Evolutionary conservation across 2,888 invertebrate genomes (phyloP), one percentile per base, ranked within the genome.

Genomic region (Noctua fimbriata): DNA sequence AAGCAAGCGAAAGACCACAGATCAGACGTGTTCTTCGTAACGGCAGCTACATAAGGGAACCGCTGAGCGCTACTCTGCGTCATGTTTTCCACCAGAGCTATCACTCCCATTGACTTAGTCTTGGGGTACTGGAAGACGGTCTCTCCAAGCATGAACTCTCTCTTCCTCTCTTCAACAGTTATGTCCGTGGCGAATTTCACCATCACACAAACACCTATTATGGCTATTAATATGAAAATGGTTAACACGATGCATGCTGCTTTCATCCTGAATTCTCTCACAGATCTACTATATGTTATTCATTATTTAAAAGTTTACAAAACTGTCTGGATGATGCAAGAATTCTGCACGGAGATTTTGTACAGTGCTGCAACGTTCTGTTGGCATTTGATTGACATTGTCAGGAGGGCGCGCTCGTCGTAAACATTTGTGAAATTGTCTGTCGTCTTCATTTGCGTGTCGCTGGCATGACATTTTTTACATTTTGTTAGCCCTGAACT

Each of bases 131-230:
- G 91, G 87, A 90, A 91, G 0, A 93, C 89, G 0, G 84, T 89
- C 0, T 91, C 92, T 0, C 88, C 90, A 0, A 90, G 81, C 0
- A 83, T 47, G 14, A 83, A 87, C 2, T 93, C 93, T 10, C 94
- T 87, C 24, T 91, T 93, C n/a, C 92, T 89, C 74, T 96, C 94
- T 7, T 93, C 93, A 0, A 95, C 92, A 0, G 94, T 93, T 55
- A 96, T 94, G 73, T 96, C 96, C 0, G 96, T 95, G 0, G 96
- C 96, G 72, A 94, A 96, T 78, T 96, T 96, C 24, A 96, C 95
- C 96, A 96, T 96, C 10, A 96, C 92, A n/a, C 95, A 94, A 0
- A 96, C 94, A 0, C 94, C 95, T 93, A 96, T 92, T 21, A 96
- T 94, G 1, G 96, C 95, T 0, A 96, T 90, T 0, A 91, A 69